phyloP scores from a whole-genome alignment of 2,113 vertebrate genomes.

The Myotis yumanensis region DNA sequence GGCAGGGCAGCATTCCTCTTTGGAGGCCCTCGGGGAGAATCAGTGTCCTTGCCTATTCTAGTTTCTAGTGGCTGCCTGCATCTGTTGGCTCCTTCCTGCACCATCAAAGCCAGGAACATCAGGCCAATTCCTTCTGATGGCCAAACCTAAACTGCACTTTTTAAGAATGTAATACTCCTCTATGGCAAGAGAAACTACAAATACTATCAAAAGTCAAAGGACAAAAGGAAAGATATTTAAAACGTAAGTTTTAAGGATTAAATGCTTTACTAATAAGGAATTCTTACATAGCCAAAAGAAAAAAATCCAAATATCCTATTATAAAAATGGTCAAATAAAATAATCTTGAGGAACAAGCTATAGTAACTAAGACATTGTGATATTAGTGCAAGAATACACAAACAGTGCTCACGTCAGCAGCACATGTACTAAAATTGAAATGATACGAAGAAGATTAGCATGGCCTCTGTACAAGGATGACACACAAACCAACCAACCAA shows the following conservation, averaged over 20 bases:
- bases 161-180: conserved; percentile 48
- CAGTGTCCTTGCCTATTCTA: too few species aligned
- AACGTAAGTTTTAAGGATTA: conserved; percentile 22
- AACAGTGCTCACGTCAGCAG: neutral
- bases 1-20: too few species aligned
- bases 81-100: too few species aligned
- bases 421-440: neutral
- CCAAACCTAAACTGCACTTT: neutral
- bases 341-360: neutral
- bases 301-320: neutral
- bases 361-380: neutral
- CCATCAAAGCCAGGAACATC: too few species aligned
- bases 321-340: neutral
- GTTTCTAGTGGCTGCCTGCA: too few species aligned
- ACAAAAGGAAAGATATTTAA: conserved; percentile 37
- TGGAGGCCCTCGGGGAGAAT: too few species aligned
- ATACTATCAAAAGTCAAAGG: conserved; percentile 43
- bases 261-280: conserved; percentile 9
- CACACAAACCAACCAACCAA: neutral
- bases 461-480: neutral
- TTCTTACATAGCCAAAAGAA: conserved; percentile 15
- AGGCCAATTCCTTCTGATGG: too few species aligned
- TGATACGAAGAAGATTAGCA: neutral
- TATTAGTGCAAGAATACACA: neutral
- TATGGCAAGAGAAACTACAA: conserved; percentile 41